Conservation (phyloP, 2,797 vertebrate species). For the Schizothorax lantsangensis region DNA sequence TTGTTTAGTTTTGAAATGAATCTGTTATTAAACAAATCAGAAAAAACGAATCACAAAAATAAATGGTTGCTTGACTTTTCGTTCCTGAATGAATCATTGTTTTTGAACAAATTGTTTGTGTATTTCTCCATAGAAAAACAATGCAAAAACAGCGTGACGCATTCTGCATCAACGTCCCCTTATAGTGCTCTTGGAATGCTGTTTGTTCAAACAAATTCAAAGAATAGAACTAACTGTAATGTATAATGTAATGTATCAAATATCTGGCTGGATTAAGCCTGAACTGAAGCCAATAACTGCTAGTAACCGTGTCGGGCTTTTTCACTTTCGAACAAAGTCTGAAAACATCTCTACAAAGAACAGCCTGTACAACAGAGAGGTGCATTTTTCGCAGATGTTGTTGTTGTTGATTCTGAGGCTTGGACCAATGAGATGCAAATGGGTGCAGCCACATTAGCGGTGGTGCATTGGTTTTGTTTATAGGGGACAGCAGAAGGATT, state of each 20-base stretch:
- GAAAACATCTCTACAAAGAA: slow-evolving; percentile 14
- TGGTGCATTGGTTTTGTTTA: slow-evolving; percentile 57
- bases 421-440: slow-evolving; percentile 52
- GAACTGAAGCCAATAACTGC: background rate
- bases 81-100: background rate
- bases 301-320: background rate
- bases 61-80: too few relatives aligned
- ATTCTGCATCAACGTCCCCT: background rate
- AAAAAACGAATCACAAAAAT: too few relatives aligned
- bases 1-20: too few relatives aligned
- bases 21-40: too few relatives aligned
- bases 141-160: background rate
- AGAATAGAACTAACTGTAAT: background rate
- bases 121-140: background rate
- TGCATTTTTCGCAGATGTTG: slow-evolving; percentile 55
- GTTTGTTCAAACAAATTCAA: background rate
- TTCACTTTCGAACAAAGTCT: background rate
- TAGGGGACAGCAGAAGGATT: slow-evolving; percentile 51
- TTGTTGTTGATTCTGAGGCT: slow-evolving; percentile 39
- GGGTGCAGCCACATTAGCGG: slow-evolving; percentile 48
- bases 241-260: background rate
- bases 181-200: background rate
- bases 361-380: slow-evolving; percentile 19
- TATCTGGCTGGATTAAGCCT: background rate
- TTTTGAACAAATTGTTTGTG: background rate